Evolutionary conservation across 2,888 invertebrate genomes (phyloP).

Genomic region (Lasius fuliginosus): DNA sequence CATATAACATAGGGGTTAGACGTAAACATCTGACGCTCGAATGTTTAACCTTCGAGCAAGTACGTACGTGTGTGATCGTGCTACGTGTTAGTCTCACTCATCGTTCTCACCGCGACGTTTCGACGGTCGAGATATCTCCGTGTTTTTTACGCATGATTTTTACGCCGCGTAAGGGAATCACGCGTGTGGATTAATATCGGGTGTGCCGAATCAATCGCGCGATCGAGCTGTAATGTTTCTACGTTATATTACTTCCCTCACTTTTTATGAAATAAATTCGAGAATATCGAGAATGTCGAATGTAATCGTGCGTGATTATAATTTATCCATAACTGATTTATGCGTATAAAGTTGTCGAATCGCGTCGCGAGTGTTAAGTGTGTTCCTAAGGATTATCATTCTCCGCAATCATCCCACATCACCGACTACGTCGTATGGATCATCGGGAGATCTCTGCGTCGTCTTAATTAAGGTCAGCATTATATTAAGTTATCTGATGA

Average conservation of each 20-base stretch:
- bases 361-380: background rate
- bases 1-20: too few relatives aligned
- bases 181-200: too few relatives aligned
- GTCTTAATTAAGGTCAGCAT: background rate
- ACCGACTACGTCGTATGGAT: background rate
- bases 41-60: too few relatives aligned
- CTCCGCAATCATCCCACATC: background rate
- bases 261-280: background rate
- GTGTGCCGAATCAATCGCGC: too few relatives aligned
- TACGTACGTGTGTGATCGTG: too few relatives aligned
- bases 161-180: background rate
- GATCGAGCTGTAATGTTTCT: too few relatives aligned
- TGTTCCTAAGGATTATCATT: background rate
- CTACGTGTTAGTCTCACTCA: background rate
- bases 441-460: background rate
- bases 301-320: background rate
- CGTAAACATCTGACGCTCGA: too few relatives aligned
- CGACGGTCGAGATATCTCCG: background rate
- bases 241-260: background rate
- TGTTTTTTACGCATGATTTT: too few relatives aligned
- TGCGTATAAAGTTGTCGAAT: background rate
- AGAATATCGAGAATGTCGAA: background rate
- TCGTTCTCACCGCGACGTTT: background rate
- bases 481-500: background rate
- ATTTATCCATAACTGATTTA: background rate